These are phyloP conservation scores for Drosophila stalkeri DNA, from an alignment of 2,888 invertebrate species.

Conservation along the genomic window DNA sequence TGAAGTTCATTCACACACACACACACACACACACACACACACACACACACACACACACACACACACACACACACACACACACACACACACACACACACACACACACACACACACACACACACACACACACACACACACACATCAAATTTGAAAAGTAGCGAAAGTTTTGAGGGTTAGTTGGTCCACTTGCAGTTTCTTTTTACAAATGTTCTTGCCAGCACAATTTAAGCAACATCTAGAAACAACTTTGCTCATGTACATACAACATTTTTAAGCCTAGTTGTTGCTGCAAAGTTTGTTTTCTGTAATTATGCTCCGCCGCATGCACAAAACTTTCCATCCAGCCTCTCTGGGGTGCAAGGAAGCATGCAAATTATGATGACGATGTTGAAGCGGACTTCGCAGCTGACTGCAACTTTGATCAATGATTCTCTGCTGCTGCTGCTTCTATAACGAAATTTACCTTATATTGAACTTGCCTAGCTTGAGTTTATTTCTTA, in stretches of 20 bases:
- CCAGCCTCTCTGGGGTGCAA: slow-evolving; percentile 49
- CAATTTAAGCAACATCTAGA: slow-evolving; percentile 29
- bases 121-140: not conserved
- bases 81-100: not conserved
- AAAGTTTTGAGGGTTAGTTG: slow-evolving; percentile 72
- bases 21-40: not conserved
- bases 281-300: slow-evolving; percentile 60
- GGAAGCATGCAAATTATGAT: slow-evolving; percentile 69
- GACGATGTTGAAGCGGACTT: slow-evolving; percentile 37
- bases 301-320: slow-evolving; percentile 72
- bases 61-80: not conserved
- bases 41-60: not conserved
- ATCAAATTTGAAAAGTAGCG: slow-evolving; percentile 71
- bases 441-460: not conserved
- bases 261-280: slow-evolving; percentile 64
- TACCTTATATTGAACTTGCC: not conserved
- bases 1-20: slow-evolving; percentile 35
- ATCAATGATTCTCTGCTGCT: slow-evolving; percentile 27
- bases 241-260: slow-evolving; percentile 35
- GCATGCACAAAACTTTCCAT: slow-evolving; percentile 67
- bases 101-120: slow-evolving; percentile 11
- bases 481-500: not conserved
- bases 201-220: slow-evolving; percentile 38
- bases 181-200: slow-evolving; percentile 46
- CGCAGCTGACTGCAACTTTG: slow-evolving; percentile 28